These are phyloP conservation scores for Mastomys coucha DNA, from an alignment of 2,113 vertebrate species.

Conservation along the genomic window DNA sequence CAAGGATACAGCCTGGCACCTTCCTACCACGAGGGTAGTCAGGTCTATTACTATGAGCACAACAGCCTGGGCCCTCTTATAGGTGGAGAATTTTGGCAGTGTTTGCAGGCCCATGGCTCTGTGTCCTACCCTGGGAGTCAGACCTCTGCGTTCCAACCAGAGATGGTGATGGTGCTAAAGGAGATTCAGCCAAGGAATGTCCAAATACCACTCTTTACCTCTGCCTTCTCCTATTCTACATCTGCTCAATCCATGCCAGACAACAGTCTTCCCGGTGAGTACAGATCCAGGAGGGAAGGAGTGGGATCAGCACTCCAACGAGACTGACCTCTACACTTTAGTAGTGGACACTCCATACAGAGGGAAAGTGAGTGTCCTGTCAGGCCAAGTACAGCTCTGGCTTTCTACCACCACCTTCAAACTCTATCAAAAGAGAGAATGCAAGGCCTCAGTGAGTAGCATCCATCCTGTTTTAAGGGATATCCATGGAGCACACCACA, in stretches of 20 bases:
- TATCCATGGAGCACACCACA: background rate
- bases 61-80: background rate
- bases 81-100: background rate
- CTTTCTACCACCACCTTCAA: background rate
- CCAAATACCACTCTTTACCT: background rate
- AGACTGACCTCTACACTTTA: background rate
- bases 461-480: background rate
- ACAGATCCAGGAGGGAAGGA: background rate
- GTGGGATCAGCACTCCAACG: background rate
- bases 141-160: conserved; percentile 17
- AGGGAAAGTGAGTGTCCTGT: background rate
- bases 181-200: conserved; percentile 8
- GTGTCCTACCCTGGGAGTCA: background rate
- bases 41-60: conserved; percentile 39
- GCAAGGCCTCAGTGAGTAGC: rapidly evolving
- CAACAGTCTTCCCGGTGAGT: conserved; percentile 52
- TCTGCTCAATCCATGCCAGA: background rate
- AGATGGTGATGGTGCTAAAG: conserved; percentile 64
- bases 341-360: background rate
- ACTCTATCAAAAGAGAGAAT: background rate
- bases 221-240: conserved; percentile 31
- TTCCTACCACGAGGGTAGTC: conserved; percentile 55
- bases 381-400: background rate
- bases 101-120: background rate
- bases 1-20: conserved; percentile 21